These are phyloP conservation scores for Paelopatides confundens DNA, from an alignment of 53 echinoderm and acorn worm genomes.

Conservation along the genomic window DNA sequence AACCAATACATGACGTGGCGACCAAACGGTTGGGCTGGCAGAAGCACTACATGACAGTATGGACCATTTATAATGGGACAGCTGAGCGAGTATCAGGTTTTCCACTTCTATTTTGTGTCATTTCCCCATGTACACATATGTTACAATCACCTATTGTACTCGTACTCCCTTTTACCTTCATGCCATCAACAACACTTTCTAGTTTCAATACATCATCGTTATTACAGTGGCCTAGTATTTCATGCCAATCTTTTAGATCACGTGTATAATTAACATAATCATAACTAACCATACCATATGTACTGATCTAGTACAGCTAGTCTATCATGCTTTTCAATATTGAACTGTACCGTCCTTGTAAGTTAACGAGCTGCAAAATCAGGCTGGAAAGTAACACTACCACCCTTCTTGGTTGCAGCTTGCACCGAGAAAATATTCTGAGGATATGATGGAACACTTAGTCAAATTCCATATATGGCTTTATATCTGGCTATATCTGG, in stretches of 20 bases:
- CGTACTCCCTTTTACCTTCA: background rate
- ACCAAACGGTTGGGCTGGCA: too few species aligned
- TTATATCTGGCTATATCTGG: too few species aligned
- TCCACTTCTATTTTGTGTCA: conserved; percentile 3
- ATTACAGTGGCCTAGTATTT: background rate
- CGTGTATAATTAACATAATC: background rate
- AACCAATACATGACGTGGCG: too few species aligned
- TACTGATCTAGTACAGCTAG: background rate
- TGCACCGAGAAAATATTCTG: too few species aligned
- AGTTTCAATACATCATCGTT: background rate
- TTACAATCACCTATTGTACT: background rate
- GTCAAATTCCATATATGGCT: too few species aligned
- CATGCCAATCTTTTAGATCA: background rate
- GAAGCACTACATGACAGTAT: too few species aligned
- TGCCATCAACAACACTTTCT: background rate
- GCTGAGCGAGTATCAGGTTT: background rate
- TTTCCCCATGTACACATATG: background rate
- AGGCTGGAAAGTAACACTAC: background rate
- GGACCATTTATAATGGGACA: background rate
- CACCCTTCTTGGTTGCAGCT: too few species aligned
- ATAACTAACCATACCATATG: background rate
- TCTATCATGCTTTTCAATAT: background rate
- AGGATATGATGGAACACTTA: too few species aligned
- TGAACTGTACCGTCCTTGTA: background rate
- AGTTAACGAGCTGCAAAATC: background rate